Evolutionary conservation across 2,797 vertebrate species (phyloP), one percentile per base, ranked within the genome.

Genomic region (Gymnopithys bicolor): DNA sequence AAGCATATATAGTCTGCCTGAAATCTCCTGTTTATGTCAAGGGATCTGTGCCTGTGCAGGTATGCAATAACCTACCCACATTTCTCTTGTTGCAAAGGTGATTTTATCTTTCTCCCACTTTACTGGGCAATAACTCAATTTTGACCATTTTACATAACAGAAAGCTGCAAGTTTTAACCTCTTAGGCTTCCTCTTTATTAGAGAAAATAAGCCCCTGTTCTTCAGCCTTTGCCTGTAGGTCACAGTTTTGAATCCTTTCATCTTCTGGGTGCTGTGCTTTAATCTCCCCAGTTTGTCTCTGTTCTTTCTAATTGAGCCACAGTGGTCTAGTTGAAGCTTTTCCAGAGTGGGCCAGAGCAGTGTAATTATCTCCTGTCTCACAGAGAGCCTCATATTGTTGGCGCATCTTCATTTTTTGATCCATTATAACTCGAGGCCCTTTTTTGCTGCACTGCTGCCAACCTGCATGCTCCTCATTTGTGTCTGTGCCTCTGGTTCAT

Each of bases 291-390:
- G 91, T 89, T 86, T 86, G 69, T 78, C 80, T 84, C 35, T 56
- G 37, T 71, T 90, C 60, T 78, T 87, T 78, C 73, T 93, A 70
- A 90, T n/a, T 90, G 77, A 92, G 66, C 62, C 37, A 41, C 81
- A 58, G 53, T 64, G 58, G 49, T 82, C 60, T 75, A 74, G 35
- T 7, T 80, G 68, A 83, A 73, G 59, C 30, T 94, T 89, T 81
- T 87, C 67, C 56, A 63, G 84, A 6, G 3, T 35, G 25, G 82
- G 32, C 39, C 68, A 91, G 73, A 83, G 73, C 6, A 80, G 68
- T 41, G 19, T 70, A 77, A 89, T 85, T 89, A 67, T 79, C 78
- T 95, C 33, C 64, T 55, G 39, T 63, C 71, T 85, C 73, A 62
- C 64, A 59, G 52, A 76, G 39, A 85, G 52, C 45, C 73, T 93